Base-by-base conservation (phyloP, 1,140 invertebrate species). In the Mercenaria mercenaria region DNA sequence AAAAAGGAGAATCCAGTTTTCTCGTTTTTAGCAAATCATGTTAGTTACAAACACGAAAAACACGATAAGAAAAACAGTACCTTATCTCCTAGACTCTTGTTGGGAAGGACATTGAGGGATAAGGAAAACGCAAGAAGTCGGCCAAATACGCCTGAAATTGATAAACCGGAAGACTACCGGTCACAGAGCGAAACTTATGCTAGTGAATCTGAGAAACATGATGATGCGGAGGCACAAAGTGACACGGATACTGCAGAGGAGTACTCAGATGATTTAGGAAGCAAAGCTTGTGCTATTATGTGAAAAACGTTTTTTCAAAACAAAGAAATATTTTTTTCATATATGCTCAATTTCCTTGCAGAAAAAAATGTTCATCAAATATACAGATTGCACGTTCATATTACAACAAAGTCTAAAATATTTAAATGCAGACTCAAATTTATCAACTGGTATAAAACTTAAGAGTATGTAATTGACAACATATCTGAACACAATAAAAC, bases 1-100 rank as follows among this genome's bases (percentile, higher is more conserved):
- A 87, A 87, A 59, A 87, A 87, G 43, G 74, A 87, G 37, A 13
- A 47, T 23, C 79, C 85, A n/a, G 50, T 74, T 18, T 87, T 87
- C 59, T 87, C 85, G 20, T 87, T 87, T 64, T 87, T 87, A 39
- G 29, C 64, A 0, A n/a, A 61, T 26, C 32, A 43, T 26, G 8
- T 13, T 20, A 64, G 34, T 26, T 29, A 56, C n/a, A 56, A 56
- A 56, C 8, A 20, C 29, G 34, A 59, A 0, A 50, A 20, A 18
- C 37, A 72, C 39, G 15, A 50, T 23, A 59, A 20, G 26, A 39
- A 18, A 23, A 37, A 64, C n/a, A 41, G 1, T 20, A 34, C 50
- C 10, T 11, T 20, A 8, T 34, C 59, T 11, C 20, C 59, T 26
- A n/a, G 41, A 47, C 29, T 37, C 47, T 23, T 74, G 2, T 15